Base-by-base conservation (phyloP, 2,113 vertebrate genomes). In the Deroptyus accipitrinus region DNA sequence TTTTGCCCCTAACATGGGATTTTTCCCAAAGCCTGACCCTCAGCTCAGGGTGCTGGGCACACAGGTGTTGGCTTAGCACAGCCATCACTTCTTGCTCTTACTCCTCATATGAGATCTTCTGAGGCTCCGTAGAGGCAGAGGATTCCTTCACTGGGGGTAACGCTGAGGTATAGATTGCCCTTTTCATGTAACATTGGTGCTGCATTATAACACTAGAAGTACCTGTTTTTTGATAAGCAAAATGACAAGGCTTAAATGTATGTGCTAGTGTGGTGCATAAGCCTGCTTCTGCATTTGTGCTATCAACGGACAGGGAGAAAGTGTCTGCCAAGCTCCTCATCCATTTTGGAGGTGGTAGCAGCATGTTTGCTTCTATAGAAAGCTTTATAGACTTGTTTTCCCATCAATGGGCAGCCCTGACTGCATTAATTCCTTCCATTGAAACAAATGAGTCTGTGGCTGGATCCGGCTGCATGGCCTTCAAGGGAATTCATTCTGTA, bases 401-500 rank as follows among this genome's bases (percentile, higher is more conserved):
- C 62, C 63, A 83, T 95, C 88, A 91, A 48, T 75, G 86, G 85
- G 83, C 94, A 81, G 93, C 59, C 68, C 76, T 22, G 64, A 90
- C 81, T 83, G 83, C 94, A 94, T 90, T 91, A 81, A 48, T 91
- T 90, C 86, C 31, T 95, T 90, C 94, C 86, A 89, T 74, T 83
- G 97, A 93, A 97, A 96, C 87, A 91, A 88, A 94, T 67, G 85
- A 87, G 88, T 90, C 57, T 55, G 84, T 57, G 94, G 90, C 92
- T 92, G 90, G 85, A 92, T 93, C 95, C 67, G 91, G 46, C 95
- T 95, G 92, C 90, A 25, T 8, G 86, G 92, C 94, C 95, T 98
- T 93, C 97, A 94, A 78, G 96, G 95, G 97, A 97, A 94, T 97
- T 98, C 88, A 48, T 83, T 95, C 78, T 27, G 93, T 92, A 68